Evolutionary conservation across 2,797 vertebrate species (phyloP).

Genomic region (Orientallactaga sibirica): DNA sequence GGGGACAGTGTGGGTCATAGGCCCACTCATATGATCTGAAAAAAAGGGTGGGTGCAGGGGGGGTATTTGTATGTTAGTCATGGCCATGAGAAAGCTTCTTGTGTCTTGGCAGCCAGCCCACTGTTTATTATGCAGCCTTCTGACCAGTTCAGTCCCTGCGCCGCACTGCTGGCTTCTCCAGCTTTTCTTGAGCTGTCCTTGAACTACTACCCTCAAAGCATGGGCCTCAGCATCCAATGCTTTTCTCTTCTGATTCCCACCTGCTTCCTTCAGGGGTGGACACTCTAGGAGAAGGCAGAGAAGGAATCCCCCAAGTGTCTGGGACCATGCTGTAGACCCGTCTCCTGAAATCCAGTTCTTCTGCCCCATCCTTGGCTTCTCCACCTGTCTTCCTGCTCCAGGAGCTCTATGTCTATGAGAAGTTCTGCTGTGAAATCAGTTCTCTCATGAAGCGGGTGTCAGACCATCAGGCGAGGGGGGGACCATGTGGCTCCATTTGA

Average conservation of each 20-base stretch:
- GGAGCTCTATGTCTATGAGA: neutral
- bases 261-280: neutral
- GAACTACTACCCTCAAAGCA: neutral
- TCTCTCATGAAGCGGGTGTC: neutral
- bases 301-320: neutral
- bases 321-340: no score
- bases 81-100: neutral
- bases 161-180: neutral
- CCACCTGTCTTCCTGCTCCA: neutral
- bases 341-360: neutral
- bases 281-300: neutral
- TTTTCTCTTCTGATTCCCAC: neutral
- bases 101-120: neutral
- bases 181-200: no score
- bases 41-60: neutral
- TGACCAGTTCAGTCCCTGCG: no score
- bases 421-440: neutral
- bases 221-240: neutral
- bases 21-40: neutral
- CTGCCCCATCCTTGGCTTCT: neutral
- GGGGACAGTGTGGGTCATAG: rapidly evolving
- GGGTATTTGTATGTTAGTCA: neutral
- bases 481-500: rapidly evolving
- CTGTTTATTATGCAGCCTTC: neutral
- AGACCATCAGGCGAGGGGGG: neutral